phyloP scores from a whole-genome alignment of 2,113 vertebrate genomes.

The Menidia beryllina region DNA sequence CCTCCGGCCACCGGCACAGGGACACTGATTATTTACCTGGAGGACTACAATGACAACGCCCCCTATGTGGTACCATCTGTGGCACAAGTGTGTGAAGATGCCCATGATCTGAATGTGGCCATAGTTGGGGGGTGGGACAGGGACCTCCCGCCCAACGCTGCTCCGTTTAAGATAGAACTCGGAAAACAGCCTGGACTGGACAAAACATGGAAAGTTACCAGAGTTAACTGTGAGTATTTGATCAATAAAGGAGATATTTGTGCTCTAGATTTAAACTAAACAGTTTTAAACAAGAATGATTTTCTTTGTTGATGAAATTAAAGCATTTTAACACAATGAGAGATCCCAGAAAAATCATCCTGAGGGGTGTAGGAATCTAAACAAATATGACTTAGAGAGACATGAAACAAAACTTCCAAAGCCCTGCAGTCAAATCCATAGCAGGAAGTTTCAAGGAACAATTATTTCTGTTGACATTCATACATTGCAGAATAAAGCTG shows the following conservation, averaged over 20 bases:
- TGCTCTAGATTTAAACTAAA: background rate
- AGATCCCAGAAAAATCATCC: conserved; percentile 10
- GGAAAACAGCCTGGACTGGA: conserved; percentile 90
- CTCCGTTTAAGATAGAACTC: conserved; percentile 95
- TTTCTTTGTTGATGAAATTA: background rate
- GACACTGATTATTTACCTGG: conserved; percentile 89
- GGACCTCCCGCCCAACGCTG: conserved; percentile 92
- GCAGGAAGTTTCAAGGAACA: conserved; percentile 1
- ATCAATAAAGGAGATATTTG: background rate
- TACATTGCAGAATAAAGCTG: too few relatives aligned
- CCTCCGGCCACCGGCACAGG: conserved; percentile 94
- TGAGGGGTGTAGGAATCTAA: background rate
- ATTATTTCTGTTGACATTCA: too few relatives aligned
- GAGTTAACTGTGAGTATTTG: conserved; percentile 91
- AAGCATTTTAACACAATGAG: background rate
- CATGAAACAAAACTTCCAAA: background rate
- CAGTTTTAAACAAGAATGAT: background rate
- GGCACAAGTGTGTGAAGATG: conserved; percentile 91
- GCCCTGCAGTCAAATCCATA: background rate
- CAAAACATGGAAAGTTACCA: conserved; percentile 93
- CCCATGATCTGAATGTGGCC: conserved; percentile 90
- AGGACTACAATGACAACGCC: conserved; percentile 94
- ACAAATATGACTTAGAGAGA: background rate
- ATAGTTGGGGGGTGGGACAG: conserved; percentile 90
- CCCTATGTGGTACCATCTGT: conserved; percentile 90